Base-by-base conservation (phyloP, 2,113 vertebrate genomes). In the Cynocephalus volans region DNA sequence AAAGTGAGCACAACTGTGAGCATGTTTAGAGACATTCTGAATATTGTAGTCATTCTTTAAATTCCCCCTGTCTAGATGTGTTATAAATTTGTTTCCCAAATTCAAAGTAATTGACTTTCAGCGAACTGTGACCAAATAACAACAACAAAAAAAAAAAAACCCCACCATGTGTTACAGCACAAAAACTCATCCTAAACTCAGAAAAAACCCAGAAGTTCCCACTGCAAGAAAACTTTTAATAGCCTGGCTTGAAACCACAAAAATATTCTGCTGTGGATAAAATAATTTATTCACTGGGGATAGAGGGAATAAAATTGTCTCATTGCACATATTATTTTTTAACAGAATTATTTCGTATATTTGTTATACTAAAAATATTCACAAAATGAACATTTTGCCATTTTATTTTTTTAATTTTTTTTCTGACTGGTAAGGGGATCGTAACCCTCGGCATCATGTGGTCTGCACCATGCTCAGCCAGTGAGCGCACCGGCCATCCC, bases 51-150 rank as follows among this genome's bases (percentile, higher is more conserved):
- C 86, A 95, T 48, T 90, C 84, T 97, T 85, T 95, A 96, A 91
- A 93, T 95, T 88, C 81, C 60, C 75, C 18, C 85, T 94, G 91
- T 88, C 92, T 95, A 58, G 80, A 65, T 88, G 93, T 93, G 80
- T 97, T 95, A 93, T 86, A 96, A 97, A 97, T 93, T 88, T 92
- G 97, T 95, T 96, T 69, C 81, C 86, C 79, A 97, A 94, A 98
- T 95, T 97, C 93, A 97, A 97, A 97, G 88, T 96, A 97, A 98
- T 93, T 98, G 96, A 98, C 97, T 98, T 97, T 26, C 95, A 98
- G 79, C 60, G 93, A 97, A 95, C 91, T 98, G 86, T 93, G 95
- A 93, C 92, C 93, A 97, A 93, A 95, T 96, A 73, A 90, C 85
- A 81, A 84, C 15, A 64, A 41, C 73, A 54, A 56, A 21, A 18